Conservation (phyloP, 2,113 vertebrate species). For the Psammodynastes pulverulentus region DNA sequence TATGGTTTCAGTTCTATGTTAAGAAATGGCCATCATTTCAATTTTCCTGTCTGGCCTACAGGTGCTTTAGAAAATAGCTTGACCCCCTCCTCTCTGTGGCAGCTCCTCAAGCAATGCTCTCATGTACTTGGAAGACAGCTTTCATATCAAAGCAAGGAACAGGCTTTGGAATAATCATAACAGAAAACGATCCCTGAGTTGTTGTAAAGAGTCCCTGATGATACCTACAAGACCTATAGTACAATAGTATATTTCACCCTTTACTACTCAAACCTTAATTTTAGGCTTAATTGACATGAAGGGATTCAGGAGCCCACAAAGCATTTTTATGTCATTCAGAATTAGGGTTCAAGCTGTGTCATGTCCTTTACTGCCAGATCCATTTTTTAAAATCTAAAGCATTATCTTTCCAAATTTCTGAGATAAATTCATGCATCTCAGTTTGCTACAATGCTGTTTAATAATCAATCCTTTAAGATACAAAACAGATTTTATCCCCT, state of each 20-base stretch:
- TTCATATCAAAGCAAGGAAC: not conserved
- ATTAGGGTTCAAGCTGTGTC: not conserved
- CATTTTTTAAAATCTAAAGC: conserved; percentile 9
- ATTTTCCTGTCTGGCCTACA: no score
- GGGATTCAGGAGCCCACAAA: not conserved
- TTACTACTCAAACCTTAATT: not conserved
- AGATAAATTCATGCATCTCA: not conserved
- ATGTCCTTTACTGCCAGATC: not conserved
- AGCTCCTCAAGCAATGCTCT: no score
- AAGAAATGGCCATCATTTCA: not conserved
- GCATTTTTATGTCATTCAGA: not conserved
- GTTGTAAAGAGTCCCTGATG: not conserved
- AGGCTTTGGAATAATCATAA: conserved; percentile 1
- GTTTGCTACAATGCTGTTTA: not conserved
- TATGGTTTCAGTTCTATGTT: not conserved
- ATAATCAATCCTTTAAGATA: not conserved
- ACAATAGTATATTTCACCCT: not conserved
- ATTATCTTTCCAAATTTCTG: conserved; percentile 14
- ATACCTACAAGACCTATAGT: not conserved
- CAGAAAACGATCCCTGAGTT: not conserved
- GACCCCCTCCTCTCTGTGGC: no score
- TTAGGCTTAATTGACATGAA: conserved; percentile 9
- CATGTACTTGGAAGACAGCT: not conserved
- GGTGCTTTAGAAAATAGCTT: no score
- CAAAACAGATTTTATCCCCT: not conserved